These are phyloP conservation scores for Poeciliopsis presidionis DNA, from an alignment of 2,797 vertebrate genomes.

Conservation along the genomic window DNA sequence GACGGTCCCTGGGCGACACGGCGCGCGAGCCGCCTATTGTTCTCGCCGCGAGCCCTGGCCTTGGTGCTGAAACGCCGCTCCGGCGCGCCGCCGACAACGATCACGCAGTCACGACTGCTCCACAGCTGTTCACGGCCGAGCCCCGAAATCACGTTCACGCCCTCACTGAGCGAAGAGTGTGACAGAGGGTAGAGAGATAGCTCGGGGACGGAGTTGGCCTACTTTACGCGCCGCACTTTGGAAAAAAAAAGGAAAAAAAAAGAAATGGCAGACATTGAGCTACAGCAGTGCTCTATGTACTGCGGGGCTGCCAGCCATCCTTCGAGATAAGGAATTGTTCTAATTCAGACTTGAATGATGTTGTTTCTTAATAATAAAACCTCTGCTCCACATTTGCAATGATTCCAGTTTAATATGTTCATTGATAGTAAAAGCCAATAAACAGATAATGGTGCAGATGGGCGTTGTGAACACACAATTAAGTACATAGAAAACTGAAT, in stretches of 20 bases:
- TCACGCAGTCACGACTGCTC: slow-evolving; percentile 73
- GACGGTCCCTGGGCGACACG: slow-evolving; percentile 58
- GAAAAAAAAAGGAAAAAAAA: slow-evolving; percentile 8
- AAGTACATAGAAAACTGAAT: neutral
- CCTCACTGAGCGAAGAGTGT: slow-evolving; percentile 60
- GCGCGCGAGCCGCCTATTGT: slow-evolving; percentile 78
- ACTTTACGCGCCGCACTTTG: slow-evolving; percentile 62
- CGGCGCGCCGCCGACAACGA: slow-evolving; percentile 56
- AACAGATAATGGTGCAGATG: neutral
- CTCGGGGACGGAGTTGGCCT: slow-evolving; percentile 72
- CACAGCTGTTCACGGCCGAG: slow-evolving; percentile 70
- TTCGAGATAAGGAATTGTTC: neutral
- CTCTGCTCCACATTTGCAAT: neutral
- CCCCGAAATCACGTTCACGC: slow-evolving; percentile 59
- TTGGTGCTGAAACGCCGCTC: slow-evolving; percentile 81
- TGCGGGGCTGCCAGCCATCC: neutral
- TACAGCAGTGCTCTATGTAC: slow-evolving; percentile 8
- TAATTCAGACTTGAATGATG: neutral
- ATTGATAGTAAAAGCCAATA: neutral
- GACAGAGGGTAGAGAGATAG: slow-evolving; percentile 60
- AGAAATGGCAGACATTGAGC: slow-evolving; percentile 21
- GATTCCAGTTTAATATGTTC: neutral
- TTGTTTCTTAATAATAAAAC: neutral
- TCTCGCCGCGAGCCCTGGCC: slow-evolving; percentile 82
- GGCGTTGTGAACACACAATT: neutral